Conservation (phyloP, 2,113 vertebrate genomes). For the Chauna torquata region DNA sequence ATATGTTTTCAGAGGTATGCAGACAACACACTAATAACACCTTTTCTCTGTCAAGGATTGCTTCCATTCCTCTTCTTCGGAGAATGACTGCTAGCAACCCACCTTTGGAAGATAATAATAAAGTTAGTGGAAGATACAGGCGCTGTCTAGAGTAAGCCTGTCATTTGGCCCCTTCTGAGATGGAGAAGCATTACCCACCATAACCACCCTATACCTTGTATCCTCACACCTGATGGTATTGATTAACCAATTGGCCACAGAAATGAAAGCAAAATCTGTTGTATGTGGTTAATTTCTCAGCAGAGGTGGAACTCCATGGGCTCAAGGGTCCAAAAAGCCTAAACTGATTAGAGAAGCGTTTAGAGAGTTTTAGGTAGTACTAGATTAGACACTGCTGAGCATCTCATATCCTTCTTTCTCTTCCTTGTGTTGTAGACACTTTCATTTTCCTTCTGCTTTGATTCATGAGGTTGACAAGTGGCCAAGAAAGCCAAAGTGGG, state of each 20-base stretch:
- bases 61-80: neutral
- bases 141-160: neutral
- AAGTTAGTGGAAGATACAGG: neutral
- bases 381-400: neutral
- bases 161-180: neutral
- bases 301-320: neutral
- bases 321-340: neutral
- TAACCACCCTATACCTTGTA: neutral
- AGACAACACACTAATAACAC: neutral
- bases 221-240: neutral
- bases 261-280: neutral
- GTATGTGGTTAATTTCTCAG: neutral
- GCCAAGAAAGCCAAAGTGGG: neutral
- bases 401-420: neutral
- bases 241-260: neutral
- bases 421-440: neutral
- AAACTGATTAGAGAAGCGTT: neutral
- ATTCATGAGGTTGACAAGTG: neutral
- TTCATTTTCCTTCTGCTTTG: neutral
- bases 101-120: neutral
- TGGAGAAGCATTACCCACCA: neutral
- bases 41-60: neutral
- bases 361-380: neutral
- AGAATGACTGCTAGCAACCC: neutral
- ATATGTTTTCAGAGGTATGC: neutral